Evolutionary conservation across 2,797 vertebrate species (phyloP), one percentile per base, ranked within the genome.

Genomic region (Scyliorhinus canicula): DNA sequence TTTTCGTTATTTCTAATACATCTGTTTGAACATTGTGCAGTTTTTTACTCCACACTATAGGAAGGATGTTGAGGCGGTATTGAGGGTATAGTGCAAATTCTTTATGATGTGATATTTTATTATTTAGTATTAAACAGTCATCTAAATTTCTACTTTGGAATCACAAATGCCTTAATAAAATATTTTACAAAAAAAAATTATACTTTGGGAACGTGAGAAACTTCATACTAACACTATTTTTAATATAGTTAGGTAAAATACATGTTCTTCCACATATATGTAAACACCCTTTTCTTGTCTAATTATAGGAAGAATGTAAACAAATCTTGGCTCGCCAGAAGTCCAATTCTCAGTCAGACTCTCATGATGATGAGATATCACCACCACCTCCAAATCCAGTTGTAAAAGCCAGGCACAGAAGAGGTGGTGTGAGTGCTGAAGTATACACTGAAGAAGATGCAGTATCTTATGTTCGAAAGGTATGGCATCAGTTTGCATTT

Each of bases 391-490:
- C 98, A 0, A 99, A 99, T 96, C 98, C 99, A 0, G 98, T 98
- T 95, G 99, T 99, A 95, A 99, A 99, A 96, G 98, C 98, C 3
- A 98, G 99, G 0, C 97, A 97, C 95, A 97, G 99, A 95, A 97
- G 99, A 12, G 99, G 99, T 0, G 99, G 98, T 0, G 99, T 99
- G 97, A 99, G 99, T 0, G 99, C 99, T 0, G 99, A 99, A 95
- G 99, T 99, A 95, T 99, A 99, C 97, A 99, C 99, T 0, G 99
- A 99, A 95, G 99, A 99, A 95, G 99, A 99, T n/a, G 99, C 99
- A 0, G 99, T 99, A 95, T 99, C 99, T 96, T 99, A 99, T 0
- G 99, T 99, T 95, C 98, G 99, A 96, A 99, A 99, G 99, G 99
- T 99, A 97, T 96, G 60, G 47, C 26, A 3, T n/a, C 2, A 4